Evolutionary conservation across 2,888 invertebrate species (phyloP), one percentile per base, ranked within the genome.

Genomic region (Smittia aterrima): DNA sequence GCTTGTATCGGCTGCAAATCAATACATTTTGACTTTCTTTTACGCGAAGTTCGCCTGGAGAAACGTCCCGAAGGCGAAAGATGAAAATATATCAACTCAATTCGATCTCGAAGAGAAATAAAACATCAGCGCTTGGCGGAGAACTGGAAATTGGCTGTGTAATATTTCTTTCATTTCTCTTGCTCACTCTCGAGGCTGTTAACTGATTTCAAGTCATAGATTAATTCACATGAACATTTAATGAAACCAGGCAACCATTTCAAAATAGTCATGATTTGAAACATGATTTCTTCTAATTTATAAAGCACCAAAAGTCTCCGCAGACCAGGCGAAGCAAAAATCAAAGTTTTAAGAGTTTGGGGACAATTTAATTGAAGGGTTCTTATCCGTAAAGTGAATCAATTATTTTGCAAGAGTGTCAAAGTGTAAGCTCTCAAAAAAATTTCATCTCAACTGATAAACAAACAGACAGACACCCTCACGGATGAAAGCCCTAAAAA

Each of bases 131-230:
- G 47, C 11, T 47, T 3, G 2, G n/a, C 16, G 47, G 16, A 47
- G 47, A 47, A 71, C 54, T 54, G 54, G 70, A 71, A 58, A 71
- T 71, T 71, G 53, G 54, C 70, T 71, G 27, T 20, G 32, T 41
- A 58, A 58, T 58, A 58, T 22, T 58, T 22, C 40, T 68, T 68
- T 68, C 47, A 47, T 68, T 68, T 68, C 70, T 71, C 58, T 47
- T 47, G 47, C 47, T 16, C 47, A 58, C 58, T 58, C 22, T 47
- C 27, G 70, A 20, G 54, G 25, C 70, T 47, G 70, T 53, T 25
- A 71, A 71, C 27, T 54, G 70, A 71, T 71, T 71, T 20, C 32
- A 22, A 54, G 16, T 54, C 41, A 20, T n/a, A 53, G 54, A 71
- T 71, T 20, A 71, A 54, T 32, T 53, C 54, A 71, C 54, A 54